phyloP scores from a whole-genome alignment of 2,888 invertebrate species.

The Ormyrus nitidulus region DNA sequence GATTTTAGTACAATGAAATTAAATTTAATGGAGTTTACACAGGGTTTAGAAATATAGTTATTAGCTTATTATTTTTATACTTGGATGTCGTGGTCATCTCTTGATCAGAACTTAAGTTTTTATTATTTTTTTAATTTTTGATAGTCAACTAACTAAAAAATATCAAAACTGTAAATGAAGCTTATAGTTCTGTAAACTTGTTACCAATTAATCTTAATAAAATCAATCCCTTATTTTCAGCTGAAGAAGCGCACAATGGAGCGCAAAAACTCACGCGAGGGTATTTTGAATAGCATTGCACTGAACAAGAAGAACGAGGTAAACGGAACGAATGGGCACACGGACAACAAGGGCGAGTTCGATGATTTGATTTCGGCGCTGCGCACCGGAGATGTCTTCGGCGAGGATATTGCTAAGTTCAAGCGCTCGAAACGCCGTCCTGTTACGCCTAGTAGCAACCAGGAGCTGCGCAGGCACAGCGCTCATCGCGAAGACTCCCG shows the following conservation, averaged over 20 bases:
- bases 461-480: constrained; percentile 80
- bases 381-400: constrained; percentile 95
- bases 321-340: constrained; percentile 80
- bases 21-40: too few species aligned
- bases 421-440: constrained; percentile 85
- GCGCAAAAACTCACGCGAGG: constrained; percentile 87
- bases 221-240: constrained; percentile 69
- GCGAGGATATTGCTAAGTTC: constrained; percentile 96
- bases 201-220: too few species aligned
- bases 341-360: constrained; percentile 89
- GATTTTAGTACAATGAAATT: neutral
- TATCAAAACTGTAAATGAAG: too few species aligned
- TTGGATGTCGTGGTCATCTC: too few species aligned
- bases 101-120: too few species aligned
- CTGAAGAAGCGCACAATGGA: constrained; percentile 91
- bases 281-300: constrained; percentile 85
- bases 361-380: constrained; percentile 97
- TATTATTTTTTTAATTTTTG: too few species aligned
- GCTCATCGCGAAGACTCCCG: constrained; percentile 83
- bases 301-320: constrained; percentile 79
- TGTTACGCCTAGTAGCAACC: constrained; percentile 73
- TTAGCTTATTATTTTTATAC: too few species aligned
- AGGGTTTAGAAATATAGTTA: too few species aligned
- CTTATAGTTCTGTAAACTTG: too few species aligned
- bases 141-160: too few species aligned